Percentiles rank a stretch among this genome's conserved stretches.
These are phyloP conservation scores for Taeniopygia guttata DNA, from an alignment of 2,797 vertebrate species.

Conservation along the genomic window DNA sequence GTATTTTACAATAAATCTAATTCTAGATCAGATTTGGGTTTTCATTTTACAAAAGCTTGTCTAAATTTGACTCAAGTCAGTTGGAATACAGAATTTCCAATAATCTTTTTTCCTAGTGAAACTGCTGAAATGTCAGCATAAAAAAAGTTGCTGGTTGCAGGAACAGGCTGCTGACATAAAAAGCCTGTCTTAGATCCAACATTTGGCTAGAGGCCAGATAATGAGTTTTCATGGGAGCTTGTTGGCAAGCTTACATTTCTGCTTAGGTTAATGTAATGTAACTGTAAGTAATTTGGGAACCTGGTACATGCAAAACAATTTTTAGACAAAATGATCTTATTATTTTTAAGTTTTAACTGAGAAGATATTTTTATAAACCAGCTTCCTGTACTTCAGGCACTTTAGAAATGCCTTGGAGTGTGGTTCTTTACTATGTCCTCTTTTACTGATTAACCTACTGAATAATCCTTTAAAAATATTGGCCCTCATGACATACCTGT, in stretches of 20 bases:
- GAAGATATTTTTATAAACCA: not conserved
- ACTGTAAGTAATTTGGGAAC: slow-evolving; percentile 21
- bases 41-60: not conserved
- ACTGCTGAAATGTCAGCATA: not conserved
- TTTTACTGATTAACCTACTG: not conserved
- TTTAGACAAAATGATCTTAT: not conserved
- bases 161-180: slow-evolving; percentile 27
- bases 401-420: not conserved
- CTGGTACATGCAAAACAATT: not conserved
- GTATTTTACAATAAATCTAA: not conserved
- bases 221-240: slow-evolving; percentile 19
- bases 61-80: not conserved
- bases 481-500: not conserved
- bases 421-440: not conserved
- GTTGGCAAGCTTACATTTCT: slow-evolving; percentile 50
- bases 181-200: not conserved
- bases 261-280: slow-evolving; percentile 38
- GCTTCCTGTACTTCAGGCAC: not conserved
- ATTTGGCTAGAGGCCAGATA: slow-evolving; percentile 1
- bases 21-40: not conserved
- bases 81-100: not conserved
- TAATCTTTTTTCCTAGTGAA: not conserved
- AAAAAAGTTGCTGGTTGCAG: not conserved
- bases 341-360: not conserved
- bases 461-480: not conserved